Evolutionary conservation across 2,797 vertebrate genomes (phyloP).

Genomic region (Sebastes nivosus): DNA sequence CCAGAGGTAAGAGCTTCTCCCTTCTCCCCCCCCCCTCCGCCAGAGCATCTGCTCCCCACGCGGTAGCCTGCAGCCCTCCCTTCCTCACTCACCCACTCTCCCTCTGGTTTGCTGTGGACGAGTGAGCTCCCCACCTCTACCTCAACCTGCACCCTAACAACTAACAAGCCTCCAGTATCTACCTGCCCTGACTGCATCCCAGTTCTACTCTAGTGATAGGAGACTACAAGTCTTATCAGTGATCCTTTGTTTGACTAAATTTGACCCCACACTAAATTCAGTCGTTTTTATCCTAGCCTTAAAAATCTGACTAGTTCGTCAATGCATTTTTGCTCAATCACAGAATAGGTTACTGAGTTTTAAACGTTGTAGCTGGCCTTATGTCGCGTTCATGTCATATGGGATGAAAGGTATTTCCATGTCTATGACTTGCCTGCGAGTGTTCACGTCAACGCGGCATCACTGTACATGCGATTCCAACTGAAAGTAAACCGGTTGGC

Average conservation of each 20-base stretch:
- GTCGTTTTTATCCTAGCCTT: not conserved
- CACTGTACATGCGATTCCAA: not conserved
- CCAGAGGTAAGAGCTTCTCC: constrained; percentile 77
- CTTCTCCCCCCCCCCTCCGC: not conserved
- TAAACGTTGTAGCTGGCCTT: not conserved
- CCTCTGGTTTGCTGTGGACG: constrained; percentile 49
- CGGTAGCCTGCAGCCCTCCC: constrained; percentile 65
- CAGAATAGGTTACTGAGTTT: not conserved
- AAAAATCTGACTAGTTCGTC: not conserved
- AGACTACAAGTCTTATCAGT: not conserved
- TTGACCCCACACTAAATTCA: not conserved
- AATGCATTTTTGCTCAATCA: not conserved
- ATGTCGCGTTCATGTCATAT: accelerated
- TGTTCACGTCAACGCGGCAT: not conserved
- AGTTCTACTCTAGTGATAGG: not conserved
- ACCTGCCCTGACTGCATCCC: constrained; percentile 57
- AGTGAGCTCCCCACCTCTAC: constrained; percentile 26
- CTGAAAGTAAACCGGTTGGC: not conserved
- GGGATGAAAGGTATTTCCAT: not conserved
- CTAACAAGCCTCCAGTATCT: constrained; percentile 56
- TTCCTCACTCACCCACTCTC: not conserved
- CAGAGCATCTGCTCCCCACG: constrained; percentile 57
- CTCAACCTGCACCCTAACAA: constrained; percentile 20
- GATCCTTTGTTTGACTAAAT: not conserved
- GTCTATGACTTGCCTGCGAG: not conserved